Evolutionary conservation across 2,797 vertebrate genomes (phyloP).

Genomic region (Acipenser ruthenus): DNA sequence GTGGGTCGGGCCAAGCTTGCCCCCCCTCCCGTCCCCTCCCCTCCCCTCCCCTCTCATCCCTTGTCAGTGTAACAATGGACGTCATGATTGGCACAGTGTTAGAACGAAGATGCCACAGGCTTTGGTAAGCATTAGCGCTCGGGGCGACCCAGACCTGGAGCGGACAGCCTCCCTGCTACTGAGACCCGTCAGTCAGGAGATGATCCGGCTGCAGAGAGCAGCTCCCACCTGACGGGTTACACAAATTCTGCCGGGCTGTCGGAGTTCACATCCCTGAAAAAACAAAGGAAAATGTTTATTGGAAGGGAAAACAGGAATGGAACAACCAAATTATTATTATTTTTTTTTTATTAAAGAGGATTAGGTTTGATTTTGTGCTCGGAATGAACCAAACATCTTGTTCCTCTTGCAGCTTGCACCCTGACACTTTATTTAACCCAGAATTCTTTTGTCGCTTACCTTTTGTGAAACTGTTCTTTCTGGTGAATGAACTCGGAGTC

Average conservation of each 20-base stretch:
- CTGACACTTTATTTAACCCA: no score
- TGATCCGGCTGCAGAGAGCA: constrained; percentile 20
- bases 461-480: constrained; percentile 39
- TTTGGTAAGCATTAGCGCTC: constrained; percentile 18
- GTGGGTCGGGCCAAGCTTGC: neutral
- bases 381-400: no score
- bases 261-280: constrained; percentile 29
- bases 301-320: neutral
- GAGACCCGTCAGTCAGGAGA: constrained; percentile 9
- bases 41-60: constrained; percentile 4
- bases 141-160: constrained; percentile 3
- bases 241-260: constrained; percentile 31
- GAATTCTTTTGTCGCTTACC: constrained; percentile 31
- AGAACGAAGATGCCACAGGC: constrained; percentile 15
- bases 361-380: no score
- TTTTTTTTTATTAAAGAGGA: no score
- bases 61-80: neutral
- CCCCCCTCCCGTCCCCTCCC: no score
- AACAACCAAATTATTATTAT: neutral
- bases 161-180: neutral
- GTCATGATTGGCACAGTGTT: constrained; percentile 1
- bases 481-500: constrained; percentile 52
- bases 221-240: constrained; percentile 29
- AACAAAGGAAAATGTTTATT: neutral
- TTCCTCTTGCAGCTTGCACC: no score